Base-by-base conservation (phyloP, 1,140 invertebrate genomes). In the Gyrodactylus bullatarudis region DNA sequence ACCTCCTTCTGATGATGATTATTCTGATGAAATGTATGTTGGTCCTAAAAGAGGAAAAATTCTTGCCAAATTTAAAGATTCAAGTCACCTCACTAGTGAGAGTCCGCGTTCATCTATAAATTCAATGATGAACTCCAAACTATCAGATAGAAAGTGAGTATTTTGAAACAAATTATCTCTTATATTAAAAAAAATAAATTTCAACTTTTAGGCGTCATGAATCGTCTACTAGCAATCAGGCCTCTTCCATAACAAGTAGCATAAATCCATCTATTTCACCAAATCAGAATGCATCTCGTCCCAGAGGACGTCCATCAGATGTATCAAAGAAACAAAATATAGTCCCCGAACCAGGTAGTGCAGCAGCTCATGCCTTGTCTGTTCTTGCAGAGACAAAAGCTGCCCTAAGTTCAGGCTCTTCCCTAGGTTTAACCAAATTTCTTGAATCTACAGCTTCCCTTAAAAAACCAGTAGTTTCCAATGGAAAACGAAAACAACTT, bases 1-100 rank as follows among this genome's bases (percentile, higher is more conserved):
- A 24, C 72, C 72, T 2, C 72, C 72, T 22, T 26, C 34, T 1
- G 72, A 73, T 1, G 72, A 73, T 26, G 72, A 73, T 27, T 73
- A 69, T 24, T 73, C 72, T 1, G 72, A 73, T 27, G 72, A 73
- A 26, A 68, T 73, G 2, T 73, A 73, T 26, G 21, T 71, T 1
- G 24, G 16, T 25, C 21, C 20, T 1, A 21, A 24, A 1, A n/a
- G 70, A 19, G 24, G 34, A 8, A 54, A 54, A n/a, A 54, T 16
- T n/a, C 8, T 54, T 54, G 8, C 34, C 34, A 54, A 54, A 54
- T 16, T 16, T 54, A n/a, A n/a, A 54, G 34, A 54, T 8, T 16
- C 34, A 54, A 54, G 8, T 16, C 8, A 54, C n/a, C 34, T n/a
- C 8, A 54, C 34, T 54, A 54, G 34, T n/a, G 34, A 54, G 34